These are phyloP conservation scores for Meiosimyza platycephala DNA, from an alignment of 2,888 invertebrate species.

Conservation along the genomic window DNA sequence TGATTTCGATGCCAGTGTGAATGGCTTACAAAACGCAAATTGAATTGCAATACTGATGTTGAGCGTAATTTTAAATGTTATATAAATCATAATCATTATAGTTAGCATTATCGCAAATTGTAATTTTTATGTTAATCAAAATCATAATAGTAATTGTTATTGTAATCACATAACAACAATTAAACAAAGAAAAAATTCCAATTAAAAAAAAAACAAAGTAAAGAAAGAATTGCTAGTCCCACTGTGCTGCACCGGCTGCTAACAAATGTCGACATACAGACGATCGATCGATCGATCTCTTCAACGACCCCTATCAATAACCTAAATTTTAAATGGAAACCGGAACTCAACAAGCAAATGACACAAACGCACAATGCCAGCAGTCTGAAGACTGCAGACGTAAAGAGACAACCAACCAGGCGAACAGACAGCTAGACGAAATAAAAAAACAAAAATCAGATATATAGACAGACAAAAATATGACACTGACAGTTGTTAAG, in stretches of 20 bases:
- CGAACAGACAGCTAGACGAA: not conserved
- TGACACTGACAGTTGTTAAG: constrained; percentile 21
- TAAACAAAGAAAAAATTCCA: no score
- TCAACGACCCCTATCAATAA: constrained; percentile 13
- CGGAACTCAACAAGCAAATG: constrained; percentile 14
- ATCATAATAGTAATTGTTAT: no score
- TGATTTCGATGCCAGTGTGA: no score
- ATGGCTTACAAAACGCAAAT: no score
- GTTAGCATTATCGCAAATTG: no score
- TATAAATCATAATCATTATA: no score
- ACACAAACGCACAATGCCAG: not conserved
- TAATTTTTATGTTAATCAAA: no score
- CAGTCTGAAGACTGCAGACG: not conserved
- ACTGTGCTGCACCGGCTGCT: constrained; percentile 13
- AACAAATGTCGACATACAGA: not conserved
- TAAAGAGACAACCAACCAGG: constrained; percentile 7
- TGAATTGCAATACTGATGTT: no score
- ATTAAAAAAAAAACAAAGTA: no score
- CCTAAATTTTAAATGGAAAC: constrained; percentile 21
- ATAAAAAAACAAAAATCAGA: not conserved
- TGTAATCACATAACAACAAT: no score
- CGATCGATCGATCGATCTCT: not conserved
- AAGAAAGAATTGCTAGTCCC: not conserved
- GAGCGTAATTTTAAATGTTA: no score
- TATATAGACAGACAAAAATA: constrained; percentile 10